Conservation (phyloP, 2,797 vertebrate species). For the Petrocephalus sullivani region DNA sequence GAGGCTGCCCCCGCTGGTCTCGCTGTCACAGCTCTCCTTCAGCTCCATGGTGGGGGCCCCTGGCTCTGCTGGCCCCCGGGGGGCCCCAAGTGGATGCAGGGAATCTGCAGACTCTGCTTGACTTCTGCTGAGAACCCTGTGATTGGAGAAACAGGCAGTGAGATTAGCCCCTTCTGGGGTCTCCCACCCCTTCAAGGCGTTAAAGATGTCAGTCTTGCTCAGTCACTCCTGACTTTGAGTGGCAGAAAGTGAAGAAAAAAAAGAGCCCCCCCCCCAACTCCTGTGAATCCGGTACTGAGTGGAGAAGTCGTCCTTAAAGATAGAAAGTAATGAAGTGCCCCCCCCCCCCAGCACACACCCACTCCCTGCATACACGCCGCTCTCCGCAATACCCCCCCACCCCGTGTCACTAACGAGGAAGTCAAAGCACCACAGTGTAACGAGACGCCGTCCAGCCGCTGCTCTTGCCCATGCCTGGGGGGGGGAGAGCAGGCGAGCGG, state of each 20-base stretch:
- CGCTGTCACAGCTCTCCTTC: conserved; percentile 83
- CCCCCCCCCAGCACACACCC: not conserved
- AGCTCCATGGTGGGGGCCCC: conserved; percentile 76
- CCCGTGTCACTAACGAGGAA: conserved; percentile 53
- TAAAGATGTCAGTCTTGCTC: conserved; percentile 25
- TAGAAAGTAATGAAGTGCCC: too few relatives aligned
- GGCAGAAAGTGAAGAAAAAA: conserved; percentile 45
- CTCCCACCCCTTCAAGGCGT: not conserved
- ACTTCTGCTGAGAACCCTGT: conserved; percentile 22
- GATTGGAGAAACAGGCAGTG: not conserved
- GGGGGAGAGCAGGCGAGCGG: conserved; percentile 25
- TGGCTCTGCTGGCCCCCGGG: conserved; percentile 40
- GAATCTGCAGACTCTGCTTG: conserved; percentile 11
- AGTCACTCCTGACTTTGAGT: conserved; percentile 9
- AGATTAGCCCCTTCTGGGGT: conserved; percentile 15
- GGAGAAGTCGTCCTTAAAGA: conserved; percentile 22
- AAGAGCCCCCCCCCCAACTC: conserved; percentile 42
- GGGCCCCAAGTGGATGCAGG: conserved; percentile 31
- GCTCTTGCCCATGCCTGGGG: not conserved
- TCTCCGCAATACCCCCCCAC: conserved; percentile 20
- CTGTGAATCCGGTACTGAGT: conserved; percentile 69
- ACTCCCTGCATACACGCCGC: conserved; percentile 18
- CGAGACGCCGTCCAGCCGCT: conserved; percentile 57
- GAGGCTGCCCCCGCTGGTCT: conserved; percentile 78
- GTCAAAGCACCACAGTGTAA: conserved; percentile 64